A percentile compares a stretch with the other conserved stretches of the same genome.
Evolutionary conservation across 2,888 invertebrate species (phyloP).

Genomic region (Blastobasis adustella): DNA sequence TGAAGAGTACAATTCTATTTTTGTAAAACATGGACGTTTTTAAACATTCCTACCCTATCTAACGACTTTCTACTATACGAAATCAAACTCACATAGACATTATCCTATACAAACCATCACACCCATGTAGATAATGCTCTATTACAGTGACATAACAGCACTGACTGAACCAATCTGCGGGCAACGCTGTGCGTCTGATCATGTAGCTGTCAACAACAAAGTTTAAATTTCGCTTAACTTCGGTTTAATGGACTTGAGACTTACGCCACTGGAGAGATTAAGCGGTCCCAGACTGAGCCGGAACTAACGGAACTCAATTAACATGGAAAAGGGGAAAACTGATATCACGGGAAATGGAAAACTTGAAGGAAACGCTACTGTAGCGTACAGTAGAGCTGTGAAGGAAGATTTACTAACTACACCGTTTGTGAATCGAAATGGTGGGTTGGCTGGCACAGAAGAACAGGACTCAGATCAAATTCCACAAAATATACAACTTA

Average conservation of each 20-base stretch:
- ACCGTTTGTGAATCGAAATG: no score
- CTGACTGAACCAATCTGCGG: not conserved
- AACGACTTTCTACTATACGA: no score
- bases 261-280: constrained; percentile 22
- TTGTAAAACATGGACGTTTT: no score
- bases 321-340: constrained; percentile 19
- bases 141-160: not conserved
- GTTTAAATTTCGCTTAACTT: constrained; percentile 24
- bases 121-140: no score
- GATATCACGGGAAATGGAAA: not conserved
- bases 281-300: constrained; percentile 26
- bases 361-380: not conserved
- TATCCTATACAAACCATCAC: no score
- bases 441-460: no score
- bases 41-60: no score
- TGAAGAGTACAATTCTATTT: no score
- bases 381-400: not conserved
- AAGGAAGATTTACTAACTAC: no score
- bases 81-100: no score
- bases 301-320: constrained; percentile 27
- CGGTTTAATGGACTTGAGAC: constrained; percentile 33
- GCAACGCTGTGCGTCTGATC: constrained; percentile 15
- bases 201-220: constrained; percentile 33
- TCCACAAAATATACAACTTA: no score
- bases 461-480: no score